Conservation (phyloP, 2,797 vertebrate genomes). For the Propithecus deckenii region DNA sequence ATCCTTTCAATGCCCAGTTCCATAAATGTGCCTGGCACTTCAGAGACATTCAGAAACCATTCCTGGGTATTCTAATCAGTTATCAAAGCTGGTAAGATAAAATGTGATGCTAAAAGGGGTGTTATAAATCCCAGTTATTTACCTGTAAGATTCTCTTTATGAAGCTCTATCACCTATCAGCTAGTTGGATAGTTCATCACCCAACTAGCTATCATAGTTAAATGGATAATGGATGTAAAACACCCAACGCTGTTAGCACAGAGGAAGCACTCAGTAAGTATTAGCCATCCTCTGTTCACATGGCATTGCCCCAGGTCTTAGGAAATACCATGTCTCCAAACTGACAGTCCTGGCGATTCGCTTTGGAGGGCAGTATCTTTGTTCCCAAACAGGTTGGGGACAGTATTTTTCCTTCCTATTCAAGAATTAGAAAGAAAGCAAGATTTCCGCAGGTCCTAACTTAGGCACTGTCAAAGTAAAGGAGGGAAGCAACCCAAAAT, state of each 20-base stretch:
- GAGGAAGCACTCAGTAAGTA: neutral
- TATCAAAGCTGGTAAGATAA: constrained; percentile 44
- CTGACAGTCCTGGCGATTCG: neutral
- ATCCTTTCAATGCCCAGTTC: constrained; percentile 54
- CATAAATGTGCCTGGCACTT: constrained; percentile 46
- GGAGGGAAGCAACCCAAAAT: constrained; percentile 31
- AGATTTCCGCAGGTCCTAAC: constrained; percentile 33
- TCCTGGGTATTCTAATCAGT: constrained; percentile 23
- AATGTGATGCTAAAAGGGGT: neutral
- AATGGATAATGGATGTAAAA: constrained; percentile 11
- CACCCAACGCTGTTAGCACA: neutral
- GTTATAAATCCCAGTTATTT: constrained; percentile 38
- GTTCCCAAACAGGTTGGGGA: neutral
- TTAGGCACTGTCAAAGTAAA: neutral
- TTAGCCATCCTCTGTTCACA: neutral
- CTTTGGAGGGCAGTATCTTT: neutral
- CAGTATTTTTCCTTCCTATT: neutral
- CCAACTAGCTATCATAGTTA: neutral
- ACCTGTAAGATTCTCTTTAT: constrained; percentile 38
- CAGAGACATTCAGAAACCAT: constrained; percentile 33
- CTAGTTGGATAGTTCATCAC: too few relatives aligned
- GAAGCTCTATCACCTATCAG: neutral
- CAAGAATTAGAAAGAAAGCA: constrained; percentile 37
- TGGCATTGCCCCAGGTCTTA: neutral
- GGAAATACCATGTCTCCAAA: constrained; percentile 19